A percentile compares a stretch with the other conserved stretches of the same genome.
Evolutionary conservation across 2,888 invertebrate species (phyloP).

Genomic region (Boloria selene): DNA sequence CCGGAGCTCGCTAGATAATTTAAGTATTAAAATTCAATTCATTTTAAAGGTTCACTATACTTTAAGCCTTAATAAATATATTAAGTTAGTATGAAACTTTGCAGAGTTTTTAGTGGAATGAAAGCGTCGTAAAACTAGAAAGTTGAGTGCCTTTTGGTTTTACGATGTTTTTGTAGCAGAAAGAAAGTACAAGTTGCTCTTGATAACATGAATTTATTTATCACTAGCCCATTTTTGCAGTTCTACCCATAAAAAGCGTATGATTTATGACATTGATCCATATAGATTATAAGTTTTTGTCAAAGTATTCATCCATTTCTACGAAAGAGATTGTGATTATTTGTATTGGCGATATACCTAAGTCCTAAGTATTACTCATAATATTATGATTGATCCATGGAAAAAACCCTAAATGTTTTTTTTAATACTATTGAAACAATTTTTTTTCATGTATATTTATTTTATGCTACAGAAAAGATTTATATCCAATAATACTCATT

Average conservation of each 20-base stretch:
- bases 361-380: too few species aligned
- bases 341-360: too few species aligned
- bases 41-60: conserved; percentile 2
- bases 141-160: conserved; percentile 23
- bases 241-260: background rate
- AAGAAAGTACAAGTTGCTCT: conserved; percentile 17
- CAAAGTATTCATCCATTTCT: too few species aligned
- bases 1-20: background rate
- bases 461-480: too few species aligned
- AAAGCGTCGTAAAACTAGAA: conserved; percentile 21
- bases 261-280: too few species aligned
- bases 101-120: conserved; percentile 17
- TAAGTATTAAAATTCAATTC: background rate
- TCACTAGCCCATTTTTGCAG: background rate
- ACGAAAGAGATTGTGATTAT: too few species aligned
- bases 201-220: conserved; percentile 13
- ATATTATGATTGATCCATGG: too few species aligned
- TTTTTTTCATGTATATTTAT: too few species aligned
- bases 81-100: conserved; percentile 9
- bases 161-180: conserved; percentile 17
- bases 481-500: conserved; percentile 11
- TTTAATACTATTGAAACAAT: too few species aligned
- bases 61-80: conserved; percentile 17
- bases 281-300: too few species aligned
- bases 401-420: too few species aligned